Base-by-base conservation (phyloP, 1,140 invertebrate genomes). In the Oncopodura yosiiana region DNA sequence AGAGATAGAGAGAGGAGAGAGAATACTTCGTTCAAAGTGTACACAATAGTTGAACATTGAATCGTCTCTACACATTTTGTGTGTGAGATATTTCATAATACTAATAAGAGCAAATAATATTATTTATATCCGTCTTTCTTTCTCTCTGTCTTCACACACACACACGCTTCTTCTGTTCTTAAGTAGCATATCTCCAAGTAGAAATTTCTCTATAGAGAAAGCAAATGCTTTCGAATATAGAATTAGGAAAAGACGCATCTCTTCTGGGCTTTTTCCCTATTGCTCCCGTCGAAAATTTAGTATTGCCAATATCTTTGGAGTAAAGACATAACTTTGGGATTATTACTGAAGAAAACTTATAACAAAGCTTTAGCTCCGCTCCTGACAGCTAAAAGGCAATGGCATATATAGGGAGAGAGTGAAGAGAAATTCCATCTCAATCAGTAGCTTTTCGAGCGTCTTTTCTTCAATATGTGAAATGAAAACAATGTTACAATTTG, bases 261-360 rank as follows among this genome's bases (percentile, higher is more conserved):
- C 9, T 16, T 26, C 8, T 16, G 26, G 18, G 14, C 32, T 51
- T 42, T 18, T 27, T 44, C 24, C 19, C 23, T 26, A 11, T 11
- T 23, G 5, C 23, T 44, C 21, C 37, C 49, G 21, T 48, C 32
- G 16, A 45, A 49, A 56, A 56, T 56, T 56, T 56, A 56, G 38
- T 56, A 56, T 56, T 56, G 54, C 54, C 54, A 56, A 56, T 56
- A 56, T 56, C 54, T 56, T 55, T 19, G 41, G 41, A 18, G 37
- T 24, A 44, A 29, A 50, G 8, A 9, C 54, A 56, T 56, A 56
- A 56, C 54, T 56, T 56, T 42, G 16, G 44, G 46, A 49, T 56
- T 56, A 56, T 56, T 56, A 56, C 41, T 50, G 50, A 30, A 49
- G 8, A 18, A 24, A 24, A 45, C 43, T 19, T 23, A 16, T 41